A percentile compares a stretch with the other conserved stretches of the same genome.
These are phyloP conservation scores for Spodoptera frugiperda DNA, from an alignment of 1,140 invertebrate species.

Conservation along the genomic window DNA sequence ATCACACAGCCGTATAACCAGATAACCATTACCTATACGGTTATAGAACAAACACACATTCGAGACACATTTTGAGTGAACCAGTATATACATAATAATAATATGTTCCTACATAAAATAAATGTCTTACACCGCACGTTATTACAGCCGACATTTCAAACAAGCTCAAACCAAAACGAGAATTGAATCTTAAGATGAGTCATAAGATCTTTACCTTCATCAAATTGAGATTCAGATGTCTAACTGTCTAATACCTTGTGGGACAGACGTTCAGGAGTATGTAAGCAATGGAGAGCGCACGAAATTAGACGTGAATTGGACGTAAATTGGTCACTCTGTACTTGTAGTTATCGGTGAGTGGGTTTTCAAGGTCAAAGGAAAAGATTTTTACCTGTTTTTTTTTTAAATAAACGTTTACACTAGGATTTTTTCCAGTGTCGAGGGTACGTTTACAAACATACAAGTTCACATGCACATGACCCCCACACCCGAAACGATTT, in stretches of 20 bases:
- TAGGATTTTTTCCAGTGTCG: too few species aligned
- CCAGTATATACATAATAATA: not conserved
- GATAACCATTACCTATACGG: too few species aligned
- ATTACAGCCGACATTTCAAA: slow-evolving; percentile 31
- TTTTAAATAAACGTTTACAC: too few species aligned
- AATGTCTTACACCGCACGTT: slow-evolving; percentile 16
- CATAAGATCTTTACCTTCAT: slow-evolving; percentile 19
- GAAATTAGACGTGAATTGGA: not conserved
- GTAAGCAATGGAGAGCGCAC: slow-evolving; percentile 8
- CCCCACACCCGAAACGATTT: too few species aligned
- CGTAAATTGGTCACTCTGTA: too few species aligned
- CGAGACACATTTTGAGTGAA: not conserved
- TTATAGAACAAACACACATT: not conserved
- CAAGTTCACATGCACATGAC: too few species aligned
- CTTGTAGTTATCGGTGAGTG: too few species aligned
- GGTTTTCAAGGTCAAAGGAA: too few species aligned
- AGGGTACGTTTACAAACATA: too few species aligned
- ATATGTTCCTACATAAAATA: not conserved
- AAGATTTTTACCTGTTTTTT: too few species aligned
- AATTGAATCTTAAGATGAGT: slow-evolving; percentile 25
- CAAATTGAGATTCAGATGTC: slow-evolving; percentile 17
- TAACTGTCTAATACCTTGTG: slow-evolving; percentile 8
- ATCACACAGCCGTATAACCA: too few species aligned
- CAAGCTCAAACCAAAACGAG: slow-evolving; percentile 19
- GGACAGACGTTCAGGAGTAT: not conserved